Evolutionary conservation across 2,797 vertebrate species (phyloP), one percentile per base, ranked within the genome.

Genomic region (Enteromius afrohamiltoni): DNA sequence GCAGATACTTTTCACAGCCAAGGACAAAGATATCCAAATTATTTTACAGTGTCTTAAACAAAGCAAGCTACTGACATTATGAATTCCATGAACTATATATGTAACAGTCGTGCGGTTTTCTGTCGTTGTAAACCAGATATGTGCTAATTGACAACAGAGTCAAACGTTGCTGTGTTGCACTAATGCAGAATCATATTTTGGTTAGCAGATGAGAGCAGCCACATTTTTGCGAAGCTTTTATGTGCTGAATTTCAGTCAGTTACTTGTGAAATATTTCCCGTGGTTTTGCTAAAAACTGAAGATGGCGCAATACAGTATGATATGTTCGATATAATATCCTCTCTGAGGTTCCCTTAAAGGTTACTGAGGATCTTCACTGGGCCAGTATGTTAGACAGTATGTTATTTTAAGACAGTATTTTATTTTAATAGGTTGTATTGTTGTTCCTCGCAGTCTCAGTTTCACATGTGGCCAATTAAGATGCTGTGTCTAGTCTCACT

Each of bases 381-480:
- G 42, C 14, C 14, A n/a, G n/a, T n/a, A n/a, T n/a, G n/a, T n/a
- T n/a, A n/a, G 49, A 74, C 71, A 14, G 5, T 53, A 34, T 21
- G 19, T 21, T 26, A 74, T 34, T 60, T 60, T 34, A 34, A 14
- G 47, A 53, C 47, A 11, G 10, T 37, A n/a, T 13, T 21, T n/a
- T 34, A 58, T 40, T 23, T 53, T 75, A 37, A 55, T 13, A 16
- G 6, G 55, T 13, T 75, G 31, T 37, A 23, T 75, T 55, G 71
- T n/a, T 26, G 23, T 62, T 70, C 7, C 23, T 62, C 42, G 10
- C 21, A 14, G 23, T 4, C 13, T 37, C 40, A 64, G 73, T 71
- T 74, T 67, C 31, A 40, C 37, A 53, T 26, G 42, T 14, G 19
- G 17, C n/a, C 16, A 74, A n/a, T 82, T 53, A 67, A 79, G 45